phyloP scores from a whole-genome alignment of 2,888 invertebrate species.

The Trisateles emortualis region DNA sequence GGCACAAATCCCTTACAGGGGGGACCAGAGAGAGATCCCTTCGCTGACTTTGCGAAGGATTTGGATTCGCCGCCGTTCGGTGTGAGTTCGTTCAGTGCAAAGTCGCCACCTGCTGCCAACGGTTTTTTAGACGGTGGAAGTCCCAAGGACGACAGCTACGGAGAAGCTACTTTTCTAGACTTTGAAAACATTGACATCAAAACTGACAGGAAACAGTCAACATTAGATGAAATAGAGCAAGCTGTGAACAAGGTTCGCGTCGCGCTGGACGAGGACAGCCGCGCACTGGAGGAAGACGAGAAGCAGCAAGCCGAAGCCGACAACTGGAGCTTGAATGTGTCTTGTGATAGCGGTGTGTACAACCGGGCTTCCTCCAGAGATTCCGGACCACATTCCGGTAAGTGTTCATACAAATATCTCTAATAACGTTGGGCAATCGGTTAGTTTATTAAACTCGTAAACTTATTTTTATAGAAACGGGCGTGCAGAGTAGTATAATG shows the following conservation, averaged over 20 bases:
- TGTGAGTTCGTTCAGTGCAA: slow-evolving; percentile 60
- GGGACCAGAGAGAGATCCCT: slow-evolving; percentile 75
- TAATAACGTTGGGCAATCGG: slow-evolving; percentile 35
- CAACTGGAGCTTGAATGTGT: slow-evolving; percentile 85
- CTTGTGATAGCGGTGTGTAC: slow-evolving; percentile 87
- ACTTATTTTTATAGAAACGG: slow-evolving; percentile 71
- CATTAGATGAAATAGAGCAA: slow-evolving; percentile 81
- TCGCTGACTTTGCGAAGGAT: slow-evolving; percentile 62
- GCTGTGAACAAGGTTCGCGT: slow-evolving; percentile 83
- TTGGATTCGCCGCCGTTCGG: slow-evolving; percentile 71
- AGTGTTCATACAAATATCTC: slow-evolving; percentile 48
- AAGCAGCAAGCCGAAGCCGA: slow-evolving; percentile 79
- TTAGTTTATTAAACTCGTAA: slow-evolving; percentile 63
- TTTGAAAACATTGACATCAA: slow-evolving; percentile 73
- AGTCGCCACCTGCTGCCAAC: slow-evolving; percentile 61
- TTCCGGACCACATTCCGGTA: slow-evolving; percentile 84
- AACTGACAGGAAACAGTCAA: slow-evolving; percentile 72
- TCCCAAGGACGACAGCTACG: slow-evolving; percentile 76
- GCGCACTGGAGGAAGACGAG: slow-evolving; percentile 82
- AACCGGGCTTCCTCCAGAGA: slow-evolving; percentile 87
- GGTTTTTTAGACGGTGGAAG: slow-evolving; percentile 61
- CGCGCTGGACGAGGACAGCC: slow-evolving; percentile 81
- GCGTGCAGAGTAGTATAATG: slow-evolving; percentile 56
- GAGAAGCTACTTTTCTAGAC: slow-evolving; percentile 81
- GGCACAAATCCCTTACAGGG: slow-evolving; percentile 61